A percentile compares a stretch with the other conserved stretches of the same genome.
Conservation (phyloP, 1,140 invertebrate genomes). For the Drosophila kurseongensis region DNA sequence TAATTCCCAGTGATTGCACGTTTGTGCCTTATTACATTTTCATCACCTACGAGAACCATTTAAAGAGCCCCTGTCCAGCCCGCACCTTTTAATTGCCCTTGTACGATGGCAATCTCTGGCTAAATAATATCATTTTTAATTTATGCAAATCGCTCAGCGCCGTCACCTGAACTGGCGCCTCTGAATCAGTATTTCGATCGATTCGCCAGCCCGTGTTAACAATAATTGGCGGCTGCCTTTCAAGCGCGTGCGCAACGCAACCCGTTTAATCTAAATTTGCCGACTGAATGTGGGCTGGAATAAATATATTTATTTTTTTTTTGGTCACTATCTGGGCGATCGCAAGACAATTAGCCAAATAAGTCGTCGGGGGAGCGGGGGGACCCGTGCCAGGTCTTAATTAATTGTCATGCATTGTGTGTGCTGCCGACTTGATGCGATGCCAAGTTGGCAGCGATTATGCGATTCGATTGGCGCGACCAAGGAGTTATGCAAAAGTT, state of each 20-base stretch:
- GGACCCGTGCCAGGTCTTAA: conserved; percentile 63
- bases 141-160: conserved; percentile 62
- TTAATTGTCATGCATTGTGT: conserved; percentile 78
- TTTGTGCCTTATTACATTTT: conserved; percentile 13
- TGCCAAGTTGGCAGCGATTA: conserved; percentile 74
- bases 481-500: conserved; percentile 51
- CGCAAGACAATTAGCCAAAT: conserved; percentile 76
- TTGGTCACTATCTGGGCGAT: conserved; percentile 54
- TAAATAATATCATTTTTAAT: conserved; percentile 64
- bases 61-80: background rate
- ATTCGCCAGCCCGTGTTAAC: conserved; percentile 46
- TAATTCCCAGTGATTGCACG: conserved; percentile 11
- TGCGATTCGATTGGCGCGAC: conserved; percentile 48
- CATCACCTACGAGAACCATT: conserved; percentile 29
- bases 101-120: conserved; percentile 34
- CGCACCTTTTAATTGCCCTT: conserved; percentile 65
- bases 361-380: conserved; percentile 55
- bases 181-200: conserved; percentile 9
- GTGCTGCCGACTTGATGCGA: conserved; percentile 59
- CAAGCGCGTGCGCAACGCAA: conserved; percentile 52
- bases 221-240: conserved; percentile 53
- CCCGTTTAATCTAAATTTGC: conserved; percentile 49
- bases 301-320: conserved; percentile 7
- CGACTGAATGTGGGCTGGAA: conserved; percentile 11
- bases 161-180: conserved; percentile 69